A percentile compares a stretch with the other conserved stretches of the same genome.
phyloP scores from a whole-genome alignment of 1,140 invertebrate genomes.

The Drosophila guanche region DNA sequence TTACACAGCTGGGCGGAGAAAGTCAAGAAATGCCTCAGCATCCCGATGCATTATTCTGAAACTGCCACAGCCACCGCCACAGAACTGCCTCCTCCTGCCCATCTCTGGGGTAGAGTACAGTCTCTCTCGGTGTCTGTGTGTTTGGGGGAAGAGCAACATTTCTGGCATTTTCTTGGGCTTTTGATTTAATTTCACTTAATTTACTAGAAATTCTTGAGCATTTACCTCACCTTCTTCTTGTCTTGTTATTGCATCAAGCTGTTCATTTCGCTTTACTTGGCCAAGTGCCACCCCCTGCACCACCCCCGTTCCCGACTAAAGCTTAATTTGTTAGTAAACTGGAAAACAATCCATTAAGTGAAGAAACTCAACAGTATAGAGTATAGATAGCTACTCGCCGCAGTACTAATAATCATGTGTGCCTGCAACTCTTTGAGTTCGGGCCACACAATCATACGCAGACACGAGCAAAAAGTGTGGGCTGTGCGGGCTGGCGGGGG shows the following conservation, averaged over 20 bases:
- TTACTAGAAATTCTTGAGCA: conserved; percentile 46
- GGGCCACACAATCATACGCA: conserved; percentile 39
- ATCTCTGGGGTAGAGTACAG: not conserved
- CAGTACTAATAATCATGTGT: conserved; percentile 11
- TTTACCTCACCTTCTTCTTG: conserved; percentile 9
- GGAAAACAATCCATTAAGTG: conserved; percentile 13
- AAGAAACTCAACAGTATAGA: conserved; percentile 13
- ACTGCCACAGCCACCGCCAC: no score
- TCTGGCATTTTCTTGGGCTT: conserved; percentile 33
- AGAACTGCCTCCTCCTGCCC: not conserved
- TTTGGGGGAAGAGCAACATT: conserved; percentile 14
- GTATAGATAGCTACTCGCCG: no score
- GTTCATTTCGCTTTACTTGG: conserved; percentile 28
- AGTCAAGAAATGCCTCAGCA: not conserved
- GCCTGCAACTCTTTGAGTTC: conserved; percentile 74
- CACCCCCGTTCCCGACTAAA: conserved; percentile 43
- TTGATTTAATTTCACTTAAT: conserved; percentile 41
- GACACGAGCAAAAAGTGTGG: not conserved
- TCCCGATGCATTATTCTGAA: not conserved
- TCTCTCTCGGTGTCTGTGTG: not conserved
- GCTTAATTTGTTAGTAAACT: conserved; percentile 43
- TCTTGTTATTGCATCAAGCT: conserved; percentile 9
- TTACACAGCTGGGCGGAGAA: no score
- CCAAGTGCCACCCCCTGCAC: conserved; percentile 23
- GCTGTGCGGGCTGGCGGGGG: no score